Conservation (phyloP, 37 sponge, comb jelly and placozoan genomes). For the Haliclona indistincta region DNA sequence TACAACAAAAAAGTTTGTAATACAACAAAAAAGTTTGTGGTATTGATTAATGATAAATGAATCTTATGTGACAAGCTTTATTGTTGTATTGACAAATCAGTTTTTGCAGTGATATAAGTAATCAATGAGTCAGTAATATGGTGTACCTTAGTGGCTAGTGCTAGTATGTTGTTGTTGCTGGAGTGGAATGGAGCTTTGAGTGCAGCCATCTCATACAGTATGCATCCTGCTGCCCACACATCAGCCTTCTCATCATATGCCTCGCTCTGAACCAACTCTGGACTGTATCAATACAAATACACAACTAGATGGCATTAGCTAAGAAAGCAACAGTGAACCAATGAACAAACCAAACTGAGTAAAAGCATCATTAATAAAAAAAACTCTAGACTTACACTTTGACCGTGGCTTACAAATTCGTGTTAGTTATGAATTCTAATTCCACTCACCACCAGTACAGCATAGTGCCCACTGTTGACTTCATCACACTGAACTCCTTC, state of each 20-base stretch:
- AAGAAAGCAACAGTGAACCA: too few relatives aligned
- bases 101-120: too few relatives aligned
- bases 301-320: too few relatives aligned
- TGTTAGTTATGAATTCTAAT: neutral
- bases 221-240: slow-evolving; percentile 90
- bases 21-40: too few relatives aligned
- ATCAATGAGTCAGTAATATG: too few relatives aligned
- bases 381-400: neutral
- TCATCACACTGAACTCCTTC: slow-evolving; percentile 80
- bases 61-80: too few relatives aligned
- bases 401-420: neutral
- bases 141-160: slow-evolving; percentile 86
- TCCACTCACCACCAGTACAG: slow-evolving; percentile 86
- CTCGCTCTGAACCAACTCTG: slow-evolving; percentile 79
- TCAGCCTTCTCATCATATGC: slow-evolving; percentile 94
- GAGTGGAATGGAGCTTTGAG: slow-evolving; percentile 72
- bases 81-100: too few relatives aligned
- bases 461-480: slow-evolving; percentile 88
- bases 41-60: too few relatives aligned
- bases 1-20: too few relatives aligned
- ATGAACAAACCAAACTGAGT: too few relatives aligned
- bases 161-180: slow-evolving; percentile 64
- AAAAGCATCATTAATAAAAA: neutral
- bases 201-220: slow-evolving; percentile 92
- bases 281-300: too few relatives aligned